Evolutionary conservation across 1,140 invertebrate genomes (phyloP).

Genomic region (Chelonus insularis): DNA sequence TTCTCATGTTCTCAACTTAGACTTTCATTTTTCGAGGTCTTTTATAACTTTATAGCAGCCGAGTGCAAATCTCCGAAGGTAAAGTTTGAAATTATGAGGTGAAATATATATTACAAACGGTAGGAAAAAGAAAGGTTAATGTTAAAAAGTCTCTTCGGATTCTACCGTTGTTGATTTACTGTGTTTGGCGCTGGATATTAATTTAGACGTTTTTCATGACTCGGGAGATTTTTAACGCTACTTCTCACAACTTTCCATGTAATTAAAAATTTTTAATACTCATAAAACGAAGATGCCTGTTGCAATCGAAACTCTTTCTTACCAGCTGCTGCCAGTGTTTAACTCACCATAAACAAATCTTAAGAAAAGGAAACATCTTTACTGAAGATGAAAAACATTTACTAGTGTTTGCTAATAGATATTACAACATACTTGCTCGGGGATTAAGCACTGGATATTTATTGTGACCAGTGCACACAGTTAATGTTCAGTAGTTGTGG

Average conservation of each 20-base stretch:
- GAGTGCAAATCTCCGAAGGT: slow-evolving; percentile 1
- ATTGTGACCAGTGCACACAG: too few relatives aligned
- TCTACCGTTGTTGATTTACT: slow-evolving; percentile 47
- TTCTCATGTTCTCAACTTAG: slow-evolving; percentile 2
- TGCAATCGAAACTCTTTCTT: too few relatives aligned
- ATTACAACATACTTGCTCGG: too few relatives aligned
- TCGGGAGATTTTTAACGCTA: not conserved
- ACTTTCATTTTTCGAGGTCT: not conserved
- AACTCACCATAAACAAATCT: too few relatives aligned
- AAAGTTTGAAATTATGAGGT: slow-evolving; percentile 14
- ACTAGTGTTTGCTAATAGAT: too few relatives aligned
- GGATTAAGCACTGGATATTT: too few relatives aligned
- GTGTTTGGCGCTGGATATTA: slow-evolving; percentile 51
- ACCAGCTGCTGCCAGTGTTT: too few relatives aligned
- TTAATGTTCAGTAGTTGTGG: too few relatives aligned
- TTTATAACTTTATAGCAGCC: slow-evolving; percentile 9
- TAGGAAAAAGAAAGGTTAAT: not conserved
- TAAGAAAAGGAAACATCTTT: too few relatives aligned
- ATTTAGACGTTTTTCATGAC: slow-evolving; percentile 42
- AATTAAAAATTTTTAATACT: not conserved
- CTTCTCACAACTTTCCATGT: not conserved
- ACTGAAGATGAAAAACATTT: too few relatives aligned
- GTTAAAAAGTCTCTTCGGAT: slow-evolving; percentile 22
- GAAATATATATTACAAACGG: slow-evolving; percentile 5
- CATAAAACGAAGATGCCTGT: not conserved